Evolutionary conservation across 2,797 vertebrate genomes (phyloP).

Genomic region (Anguilla obscura): DNA sequence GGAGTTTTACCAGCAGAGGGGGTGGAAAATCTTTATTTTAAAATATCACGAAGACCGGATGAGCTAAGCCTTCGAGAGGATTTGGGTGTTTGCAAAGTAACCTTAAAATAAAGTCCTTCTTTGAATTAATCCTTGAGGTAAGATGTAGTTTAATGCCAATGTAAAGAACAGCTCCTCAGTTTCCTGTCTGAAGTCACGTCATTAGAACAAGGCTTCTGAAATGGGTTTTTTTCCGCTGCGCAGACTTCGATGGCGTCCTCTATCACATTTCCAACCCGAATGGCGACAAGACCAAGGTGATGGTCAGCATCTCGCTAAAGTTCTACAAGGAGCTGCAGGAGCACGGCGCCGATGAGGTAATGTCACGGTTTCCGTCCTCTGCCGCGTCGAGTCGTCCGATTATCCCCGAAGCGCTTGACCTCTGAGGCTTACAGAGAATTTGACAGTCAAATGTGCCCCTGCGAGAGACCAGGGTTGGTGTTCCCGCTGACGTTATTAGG

Average conservation of each 20-base stretch:
- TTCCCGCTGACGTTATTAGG: too few species aligned
- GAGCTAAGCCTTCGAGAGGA: background rate
- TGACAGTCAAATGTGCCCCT: background rate
- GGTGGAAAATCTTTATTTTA: background rate
- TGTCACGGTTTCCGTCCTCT: background rate
- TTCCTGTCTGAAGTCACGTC: background rate
- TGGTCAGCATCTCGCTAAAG: constrained; percentile 99
- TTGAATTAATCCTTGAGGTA: background rate
- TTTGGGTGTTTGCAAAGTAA: background rate
- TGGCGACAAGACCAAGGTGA: constrained; percentile 97
- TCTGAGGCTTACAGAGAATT: background rate
- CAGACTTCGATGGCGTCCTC: constrained; percentile 98
- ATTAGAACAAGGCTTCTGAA: background rate
- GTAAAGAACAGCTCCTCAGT: background rate
- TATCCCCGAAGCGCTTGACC: background rate
- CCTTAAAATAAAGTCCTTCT: background rate
- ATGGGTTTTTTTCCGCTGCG: constrained; percentile 11
- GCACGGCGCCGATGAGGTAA: constrained; percentile 94
- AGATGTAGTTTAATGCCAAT: background rate
- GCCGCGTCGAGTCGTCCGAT: too few species aligned
- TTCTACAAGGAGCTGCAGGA: constrained; percentile 99
- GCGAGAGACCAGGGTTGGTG: background rate
- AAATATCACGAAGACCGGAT: background rate
- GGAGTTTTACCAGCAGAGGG: background rate
- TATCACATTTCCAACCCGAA: constrained; percentile 99